phyloP scores from a whole-genome alignment of 2,888 invertebrate species.

The Podotricha telesiphe region DNA sequence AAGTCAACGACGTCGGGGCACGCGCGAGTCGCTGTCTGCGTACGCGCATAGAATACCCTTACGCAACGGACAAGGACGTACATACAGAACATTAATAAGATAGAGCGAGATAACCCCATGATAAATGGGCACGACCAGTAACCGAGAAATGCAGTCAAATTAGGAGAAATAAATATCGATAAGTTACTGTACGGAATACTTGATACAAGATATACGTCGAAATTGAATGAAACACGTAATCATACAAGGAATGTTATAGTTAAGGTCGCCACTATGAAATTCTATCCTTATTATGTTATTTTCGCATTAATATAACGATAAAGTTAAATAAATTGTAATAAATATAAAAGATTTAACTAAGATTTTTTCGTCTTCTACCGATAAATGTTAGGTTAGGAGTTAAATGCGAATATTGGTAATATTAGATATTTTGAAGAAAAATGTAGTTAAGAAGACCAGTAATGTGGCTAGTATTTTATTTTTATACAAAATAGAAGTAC shows the following conservation, averaged over 20 bases:
- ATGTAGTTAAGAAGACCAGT: not conserved
- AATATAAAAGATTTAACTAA: not conserved
- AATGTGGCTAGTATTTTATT: too few relatives aligned
- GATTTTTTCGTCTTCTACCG: too few relatives aligned
- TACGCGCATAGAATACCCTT: conserved; percentile 70
- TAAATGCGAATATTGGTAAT: too few relatives aligned
- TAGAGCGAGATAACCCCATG: conserved; percentile 57
- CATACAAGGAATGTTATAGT: conserved; percentile 22
- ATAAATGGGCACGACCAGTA: conserved; percentile 70
- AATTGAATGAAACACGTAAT: conserved; percentile 47
- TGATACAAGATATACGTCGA: conserved; percentile 50
- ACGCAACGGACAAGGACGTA: conserved; percentile 57
- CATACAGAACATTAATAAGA: conserved; percentile 38
- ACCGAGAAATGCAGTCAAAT: conserved; percentile 79
- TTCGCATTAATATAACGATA: not conserved
- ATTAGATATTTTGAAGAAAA: not conserved
- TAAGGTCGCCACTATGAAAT: conserved; percentile 23
- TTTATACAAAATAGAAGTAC: too few relatives aligned
- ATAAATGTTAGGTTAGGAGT: too few relatives aligned
- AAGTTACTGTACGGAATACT: conserved; percentile 57
- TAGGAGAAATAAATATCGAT: conserved; percentile 75
- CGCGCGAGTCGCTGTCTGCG: conserved; percentile 67
- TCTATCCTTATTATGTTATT: not conserved
- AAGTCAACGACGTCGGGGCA: conserved; percentile 63
- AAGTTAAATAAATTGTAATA: not conserved